Percentiles rank a stretch among this genome's conserved stretches.
phyloP scores from a whole-genome alignment of 1,140 invertebrate genomes.

The Drosophila ambigua region DNA sequence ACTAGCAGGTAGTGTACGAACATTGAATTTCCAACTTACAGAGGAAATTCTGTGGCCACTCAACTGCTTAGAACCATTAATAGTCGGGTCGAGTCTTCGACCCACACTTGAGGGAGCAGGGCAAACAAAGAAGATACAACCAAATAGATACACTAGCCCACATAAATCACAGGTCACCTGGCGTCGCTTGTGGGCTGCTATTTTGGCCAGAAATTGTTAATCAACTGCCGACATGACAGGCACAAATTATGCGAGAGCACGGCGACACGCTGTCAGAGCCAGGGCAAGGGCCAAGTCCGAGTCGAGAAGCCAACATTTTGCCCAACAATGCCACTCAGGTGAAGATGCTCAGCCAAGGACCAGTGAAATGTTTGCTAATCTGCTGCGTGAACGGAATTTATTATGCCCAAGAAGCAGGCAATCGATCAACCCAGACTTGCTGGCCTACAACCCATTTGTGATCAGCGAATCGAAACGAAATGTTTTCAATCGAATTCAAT shows the following conservation, averaged over 20 bases:
- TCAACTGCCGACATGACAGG: slow-evolving; percentile 75
- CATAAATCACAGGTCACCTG: slow-evolving; percentile 74
- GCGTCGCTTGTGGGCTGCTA: slow-evolving; percentile 46
- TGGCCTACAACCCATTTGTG: slow-evolving; percentile 13
- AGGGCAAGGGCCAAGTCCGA: slow-evolving; percentile 19
- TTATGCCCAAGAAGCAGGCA: slow-evolving; percentile 9
- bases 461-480: slow-evolving; percentile 19
- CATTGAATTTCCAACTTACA: slow-evolving; percentile 61
- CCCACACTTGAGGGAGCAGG: slow-evolving; percentile 1
- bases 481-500: slow-evolving; percentile 63
- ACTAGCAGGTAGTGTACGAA: slow-evolving; percentile 18
- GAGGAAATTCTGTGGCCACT: slow-evolving; percentile 33
- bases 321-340: slow-evolving; percentile 10
- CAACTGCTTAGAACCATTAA: slow-evolving; percentile 24
- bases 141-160: slow-evolving; percentile 49
- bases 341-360: slow-evolving; percentile 1
- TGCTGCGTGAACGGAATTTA: slow-evolving; percentile 41
- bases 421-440: slow-evolving; percentile 38
- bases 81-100: slow-evolving; percentile 2
- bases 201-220: slow-evolving; percentile 74
- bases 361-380: slow-evolving; percentile 14
- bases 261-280: slow-evolving; percentile 17
- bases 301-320: slow-evolving; percentile 25
- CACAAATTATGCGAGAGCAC: slow-evolving; percentile 68
- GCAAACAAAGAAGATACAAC: slow-evolving; percentile 50